Percentiles rank a stretch among this genome's conserved stretches.
Conservation (phyloP, 1,140 invertebrate species). For the Schlechtendalia chinensis region DNA sequence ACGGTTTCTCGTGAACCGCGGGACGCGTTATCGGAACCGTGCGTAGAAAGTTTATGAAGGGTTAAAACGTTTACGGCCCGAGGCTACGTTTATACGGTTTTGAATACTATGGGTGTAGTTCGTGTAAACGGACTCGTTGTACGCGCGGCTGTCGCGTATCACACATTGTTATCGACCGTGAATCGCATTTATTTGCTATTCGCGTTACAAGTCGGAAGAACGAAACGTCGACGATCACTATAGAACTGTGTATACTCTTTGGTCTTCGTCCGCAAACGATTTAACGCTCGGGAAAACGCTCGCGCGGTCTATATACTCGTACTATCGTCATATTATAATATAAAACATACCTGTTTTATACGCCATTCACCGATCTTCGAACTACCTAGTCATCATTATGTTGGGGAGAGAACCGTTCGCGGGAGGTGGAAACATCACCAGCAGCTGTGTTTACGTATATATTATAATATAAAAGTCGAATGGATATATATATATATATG, state of each 20-base stretch:
- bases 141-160: neutral
- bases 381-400: neutral
- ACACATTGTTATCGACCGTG: neutral
- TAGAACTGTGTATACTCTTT: neutral
- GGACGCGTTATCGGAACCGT: neutral
- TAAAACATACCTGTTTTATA: too few species aligned
- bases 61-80: neutral
- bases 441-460: neutral
- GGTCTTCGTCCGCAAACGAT: neutral
- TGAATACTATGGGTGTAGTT: neutral
- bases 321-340: neutral
- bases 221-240: neutral
- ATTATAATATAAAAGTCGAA: neutral
- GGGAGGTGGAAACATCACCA: neutral
- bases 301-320: neutral
- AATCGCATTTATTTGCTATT: neutral
- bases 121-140: neutral
- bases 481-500: constrained; percentile 6
- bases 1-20: neutral
- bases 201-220: neutral
- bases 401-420: neutral
- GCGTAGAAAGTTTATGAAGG: neutral
- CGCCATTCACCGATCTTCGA: neutral
- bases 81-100: neutral
- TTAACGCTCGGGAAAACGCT: constrained; percentile 16